These are phyloP conservation scores for Odontomyia ornata DNA, from an alignment of 2,888 invertebrate genomes.

Conservation along the genomic window DNA sequence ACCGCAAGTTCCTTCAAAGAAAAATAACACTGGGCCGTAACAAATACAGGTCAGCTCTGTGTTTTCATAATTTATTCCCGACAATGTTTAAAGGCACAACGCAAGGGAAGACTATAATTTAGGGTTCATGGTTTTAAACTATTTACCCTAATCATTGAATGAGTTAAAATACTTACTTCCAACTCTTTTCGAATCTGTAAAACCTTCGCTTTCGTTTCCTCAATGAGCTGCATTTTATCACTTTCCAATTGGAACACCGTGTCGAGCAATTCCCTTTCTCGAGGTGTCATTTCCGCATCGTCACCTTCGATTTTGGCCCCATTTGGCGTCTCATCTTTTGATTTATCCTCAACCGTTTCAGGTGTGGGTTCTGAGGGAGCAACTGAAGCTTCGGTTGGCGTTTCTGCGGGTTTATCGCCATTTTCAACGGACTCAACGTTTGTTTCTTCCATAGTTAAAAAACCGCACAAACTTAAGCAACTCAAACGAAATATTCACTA, in stretches of 20 bases:
- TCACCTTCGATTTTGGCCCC: not conserved
- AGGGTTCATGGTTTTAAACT: no score
- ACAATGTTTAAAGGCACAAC: no score
- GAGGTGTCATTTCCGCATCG: slow-evolving; percentile 39
- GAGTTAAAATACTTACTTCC: slow-evolving; percentile 54
- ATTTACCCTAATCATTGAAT: no score
- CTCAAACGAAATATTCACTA: not conserved
- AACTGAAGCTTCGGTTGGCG: not conserved
- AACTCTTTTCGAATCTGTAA: slow-evolving; percentile 60
- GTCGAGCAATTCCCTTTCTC: slow-evolving; percentile 60
- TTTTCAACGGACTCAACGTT: slow-evolving; percentile 4
- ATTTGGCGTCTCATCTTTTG: not conserved
- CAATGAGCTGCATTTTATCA: slow-evolving; percentile 61
- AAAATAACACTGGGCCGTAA: no score
- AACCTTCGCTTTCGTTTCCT: slow-evolving; percentile 61
- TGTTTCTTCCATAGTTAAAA: not conserved
- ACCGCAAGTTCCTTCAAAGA: no score
- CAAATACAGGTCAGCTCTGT: no score
- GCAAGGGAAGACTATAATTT: no score
- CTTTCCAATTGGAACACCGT: slow-evolving; percentile 62
- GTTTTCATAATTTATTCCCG: no score
- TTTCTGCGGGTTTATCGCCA: slow-evolving; percentile 10
- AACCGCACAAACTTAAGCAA: not conserved
- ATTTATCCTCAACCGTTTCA: not conserved
- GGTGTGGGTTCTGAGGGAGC: not conserved